phyloP scores from a whole-genome alignment of 2,888 invertebrate genomes.

The Girardia tigrina region DNA sequence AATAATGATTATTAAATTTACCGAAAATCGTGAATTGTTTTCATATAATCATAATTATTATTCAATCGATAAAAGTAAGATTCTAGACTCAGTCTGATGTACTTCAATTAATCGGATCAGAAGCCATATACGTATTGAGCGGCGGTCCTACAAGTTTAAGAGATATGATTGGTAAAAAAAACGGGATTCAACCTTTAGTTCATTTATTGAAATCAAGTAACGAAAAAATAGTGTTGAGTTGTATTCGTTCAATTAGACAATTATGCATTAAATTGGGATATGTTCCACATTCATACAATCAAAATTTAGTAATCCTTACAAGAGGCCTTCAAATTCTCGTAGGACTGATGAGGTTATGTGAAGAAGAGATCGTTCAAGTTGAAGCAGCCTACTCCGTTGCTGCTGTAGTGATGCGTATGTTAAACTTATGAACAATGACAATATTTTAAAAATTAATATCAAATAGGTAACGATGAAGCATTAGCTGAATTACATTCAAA shows the following conservation, averaged over 20 bases:
- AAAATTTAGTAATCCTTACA: slow-evolving; percentile 42
- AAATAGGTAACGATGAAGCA: slow-evolving; percentile 41
- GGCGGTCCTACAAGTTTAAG: slow-evolving; percentile 45
- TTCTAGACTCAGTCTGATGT: slow-evolving; percentile 40
- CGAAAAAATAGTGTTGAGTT: slow-evolving; percentile 46
- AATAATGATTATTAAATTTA: no score
- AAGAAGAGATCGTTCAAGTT: slow-evolving; percentile 45
- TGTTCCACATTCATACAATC: slow-evolving; percentile 41
- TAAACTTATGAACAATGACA: neutral
- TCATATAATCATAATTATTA: no score
- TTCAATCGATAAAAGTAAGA: no score
- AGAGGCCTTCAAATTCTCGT: slow-evolving; percentile 45
- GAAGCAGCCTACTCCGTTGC: slow-evolving; percentile 47
- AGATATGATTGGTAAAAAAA: slow-evolving; percentile 43
- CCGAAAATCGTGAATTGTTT: no score
- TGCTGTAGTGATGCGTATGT: slow-evolving; percentile 44
- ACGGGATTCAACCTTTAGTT: slow-evolving; percentile 44
- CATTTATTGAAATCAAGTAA: slow-evolving; percentile 43
- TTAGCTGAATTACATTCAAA: slow-evolving; percentile 43
- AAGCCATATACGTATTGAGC: slow-evolving; percentile 45
- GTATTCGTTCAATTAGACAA: slow-evolving; percentile 43
- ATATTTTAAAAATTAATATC: slow-evolving; percentile 38
- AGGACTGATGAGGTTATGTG: slow-evolving; percentile 46
- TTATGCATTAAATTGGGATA: slow-evolving; percentile 47
- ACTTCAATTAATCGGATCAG: slow-evolving; percentile 47